Percentiles rank a stretch among this genome's conserved stretches.
Conservation (phyloP, 2,888 invertebrate genomes). For the Alsophila aescularia region DNA sequence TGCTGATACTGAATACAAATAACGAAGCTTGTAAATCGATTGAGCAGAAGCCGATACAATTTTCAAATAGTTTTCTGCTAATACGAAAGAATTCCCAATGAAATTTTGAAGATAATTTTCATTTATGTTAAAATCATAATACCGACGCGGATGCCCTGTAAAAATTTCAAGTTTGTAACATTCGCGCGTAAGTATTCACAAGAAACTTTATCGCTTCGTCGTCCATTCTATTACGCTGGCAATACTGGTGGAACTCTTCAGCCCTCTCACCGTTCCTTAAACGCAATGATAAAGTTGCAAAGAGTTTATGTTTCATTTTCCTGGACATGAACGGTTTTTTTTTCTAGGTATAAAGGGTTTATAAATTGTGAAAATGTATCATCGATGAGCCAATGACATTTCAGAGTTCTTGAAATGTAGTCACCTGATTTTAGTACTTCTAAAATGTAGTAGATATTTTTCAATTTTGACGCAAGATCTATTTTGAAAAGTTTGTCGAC, state of each 20-base stretch:
- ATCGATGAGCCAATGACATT: slow-evolving; percentile 56
- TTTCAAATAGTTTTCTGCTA: slow-evolving; percentile 26
- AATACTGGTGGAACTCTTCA: slow-evolving; percentile 56
- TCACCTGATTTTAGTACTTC: slow-evolving; percentile 26
- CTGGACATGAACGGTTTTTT: slow-evolving; percentile 59
- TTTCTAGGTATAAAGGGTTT: slow-evolving; percentile 55
- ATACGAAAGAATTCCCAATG: slow-evolving; percentile 47
- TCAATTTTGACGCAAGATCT: slow-evolving; percentile 61
- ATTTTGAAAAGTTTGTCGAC: slow-evolving; percentile 64
- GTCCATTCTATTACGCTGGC: slow-evolving; percentile 40
- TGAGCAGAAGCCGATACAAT: not conserved
- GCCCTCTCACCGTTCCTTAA: slow-evolving; percentile 50
- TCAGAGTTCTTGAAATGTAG: slow-evolving; percentile 58
- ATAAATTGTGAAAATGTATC: slow-evolving; percentile 51
- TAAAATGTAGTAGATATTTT: slow-evolving; percentile 57
- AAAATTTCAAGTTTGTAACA: slow-evolving; percentile 53
- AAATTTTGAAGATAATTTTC: slow-evolving; percentile 36
- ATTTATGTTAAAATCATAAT: slow-evolving; percentile 5
- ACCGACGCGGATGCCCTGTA: not conserved
- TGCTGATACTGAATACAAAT: slow-evolving; percentile 41
- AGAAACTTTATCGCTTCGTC: slow-evolving; percentile 57
- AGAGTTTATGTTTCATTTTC: slow-evolving; percentile 62
- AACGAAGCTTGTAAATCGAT: slow-evolving; percentile 14
- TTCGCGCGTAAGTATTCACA: slow-evolving; percentile 51
- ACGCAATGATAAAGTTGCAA: slow-evolving; percentile 47